These are phyloP conservation scores for Neosilurus mollespiculum DNA, from an alignment of 2,797 vertebrate genomes.

Conservation along the genomic window DNA sequence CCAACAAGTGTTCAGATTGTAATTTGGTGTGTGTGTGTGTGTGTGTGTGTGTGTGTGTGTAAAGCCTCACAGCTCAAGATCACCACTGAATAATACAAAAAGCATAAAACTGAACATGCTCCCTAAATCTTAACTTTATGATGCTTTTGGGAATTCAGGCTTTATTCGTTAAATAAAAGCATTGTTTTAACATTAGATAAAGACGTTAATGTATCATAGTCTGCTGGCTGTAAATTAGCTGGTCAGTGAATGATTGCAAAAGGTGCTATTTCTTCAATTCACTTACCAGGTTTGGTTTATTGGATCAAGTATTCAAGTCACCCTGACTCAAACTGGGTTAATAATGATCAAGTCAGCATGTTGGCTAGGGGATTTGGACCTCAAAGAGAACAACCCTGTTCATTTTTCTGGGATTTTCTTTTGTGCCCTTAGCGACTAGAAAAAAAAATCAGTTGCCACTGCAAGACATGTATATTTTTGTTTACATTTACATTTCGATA, in stretches of 20 bases:
- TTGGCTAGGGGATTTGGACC: neutral
- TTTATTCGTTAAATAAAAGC: slow-evolving; percentile 8
- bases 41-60: slow-evolving; percentile 18
- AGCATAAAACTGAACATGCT: neutral
- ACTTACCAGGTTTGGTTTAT: slow-evolving; percentile 2
- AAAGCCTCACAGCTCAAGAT: slow-evolving; percentile 9
- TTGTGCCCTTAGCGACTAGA: neutral
- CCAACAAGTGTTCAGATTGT: slow-evolving; percentile 11
- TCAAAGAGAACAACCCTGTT: neutral
- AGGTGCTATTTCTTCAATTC: neutral
- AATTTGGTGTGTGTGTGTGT: neutral
- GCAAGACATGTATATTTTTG: neutral
- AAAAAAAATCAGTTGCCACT: neutral
- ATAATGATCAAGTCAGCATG: neutral
- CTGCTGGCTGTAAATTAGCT: slow-evolving; percentile 12
- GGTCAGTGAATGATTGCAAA: neutral
- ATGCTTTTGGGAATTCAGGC: slow-evolving; percentile 20
- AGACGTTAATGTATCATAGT: neutral
- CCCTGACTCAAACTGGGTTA: neutral
- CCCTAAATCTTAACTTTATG: slow-evolving; percentile 6
- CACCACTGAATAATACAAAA: neutral
- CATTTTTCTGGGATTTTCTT: neutral
- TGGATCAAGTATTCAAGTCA: neutral
- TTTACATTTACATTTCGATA: neutral
- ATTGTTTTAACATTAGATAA: slow-evolving; percentile 14